Evolutionary conservation across 2,113 vertebrate genomes (phyloP).

Genomic region (Camelus bactrianus): DNA sequence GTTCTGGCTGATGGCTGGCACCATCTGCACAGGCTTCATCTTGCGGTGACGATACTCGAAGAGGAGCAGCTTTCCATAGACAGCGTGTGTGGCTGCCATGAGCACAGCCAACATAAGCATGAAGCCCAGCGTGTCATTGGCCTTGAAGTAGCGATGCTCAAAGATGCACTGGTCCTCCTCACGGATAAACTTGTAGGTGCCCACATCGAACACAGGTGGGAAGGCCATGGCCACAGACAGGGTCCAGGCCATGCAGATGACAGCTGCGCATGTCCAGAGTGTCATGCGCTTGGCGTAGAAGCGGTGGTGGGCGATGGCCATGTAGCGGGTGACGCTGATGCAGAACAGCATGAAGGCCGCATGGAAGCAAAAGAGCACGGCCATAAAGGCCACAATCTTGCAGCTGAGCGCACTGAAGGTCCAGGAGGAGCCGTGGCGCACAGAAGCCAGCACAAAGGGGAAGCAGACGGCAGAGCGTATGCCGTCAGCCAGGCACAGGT

Average conservation of each 20-base stretch:
- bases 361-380: slow-evolving; percentile 96
- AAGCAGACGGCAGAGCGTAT: slow-evolving; percentile 96
- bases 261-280: slow-evolving; percentile 95
- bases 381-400: slow-evolving; percentile 97
- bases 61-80: slow-evolving; percentile 96
- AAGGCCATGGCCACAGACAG: slow-evolving; percentile 97
- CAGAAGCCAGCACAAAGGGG: slow-evolving; percentile 95
- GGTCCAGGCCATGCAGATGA: slow-evolving; percentile 97
- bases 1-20: slow-evolving; percentile 97
- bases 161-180: slow-evolving; percentile 98
- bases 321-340: slow-evolving; percentile 96
- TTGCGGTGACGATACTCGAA: slow-evolving; percentile 97
- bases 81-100: slow-evolving; percentile 95
- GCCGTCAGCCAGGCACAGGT: slow-evolving; percentile 95
- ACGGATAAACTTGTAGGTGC: slow-evolving; percentile 96
- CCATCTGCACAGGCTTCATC: slow-evolving; percentile 97
- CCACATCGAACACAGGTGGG: slow-evolving; percentile 95
- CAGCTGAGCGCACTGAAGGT: slow-evolving; percentile 95
- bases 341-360: slow-evolving; percentile 98
- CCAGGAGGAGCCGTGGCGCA: slow-evolving; percentile 95
- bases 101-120: slow-evolving; percentile 97
- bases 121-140: slow-evolving; percentile 97
- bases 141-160: slow-evolving; percentile 97
- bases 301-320: slow-evolving; percentile 96
- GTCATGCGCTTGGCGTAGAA: slow-evolving; percentile 98